phyloP scores from a whole-genome alignment of 2,113 vertebrate genomes.

The Sigmodon hispidus region DNA sequence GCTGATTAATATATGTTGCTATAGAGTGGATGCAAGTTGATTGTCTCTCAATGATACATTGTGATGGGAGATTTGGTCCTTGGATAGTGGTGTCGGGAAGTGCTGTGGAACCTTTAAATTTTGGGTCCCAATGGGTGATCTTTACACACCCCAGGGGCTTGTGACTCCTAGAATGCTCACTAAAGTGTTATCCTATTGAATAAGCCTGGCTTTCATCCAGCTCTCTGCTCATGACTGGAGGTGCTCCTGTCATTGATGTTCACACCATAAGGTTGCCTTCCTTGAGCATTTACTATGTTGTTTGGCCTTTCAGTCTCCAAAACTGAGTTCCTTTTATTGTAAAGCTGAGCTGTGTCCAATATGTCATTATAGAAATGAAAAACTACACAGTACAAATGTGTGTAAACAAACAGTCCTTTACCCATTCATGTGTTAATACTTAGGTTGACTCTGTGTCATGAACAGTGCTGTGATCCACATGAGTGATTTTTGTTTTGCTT shows the following conservation, averaged over 20 bases:
- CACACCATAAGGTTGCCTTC: background rate
- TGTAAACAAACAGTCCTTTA: background rate
- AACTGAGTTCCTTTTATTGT: background rate
- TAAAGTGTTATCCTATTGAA: background rate
- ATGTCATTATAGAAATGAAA: background rate
- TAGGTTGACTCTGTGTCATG: background rate
- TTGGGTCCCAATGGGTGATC: background rate
- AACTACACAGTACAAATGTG: background rate
- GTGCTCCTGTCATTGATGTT: background rate
- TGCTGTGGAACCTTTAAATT: background rate
- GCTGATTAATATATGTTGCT: background rate
- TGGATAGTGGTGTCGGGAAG: background rate
- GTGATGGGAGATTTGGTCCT: too few relatives aligned
- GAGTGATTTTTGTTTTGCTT: background rate
- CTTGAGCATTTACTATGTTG: background rate
- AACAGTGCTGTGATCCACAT: background rate
- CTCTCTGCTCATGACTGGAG: background rate
- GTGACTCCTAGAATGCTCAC: background rate
- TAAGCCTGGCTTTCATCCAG: background rate
- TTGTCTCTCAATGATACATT: background rate
- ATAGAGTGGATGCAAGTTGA: background rate
- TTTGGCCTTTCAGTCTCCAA: background rate
- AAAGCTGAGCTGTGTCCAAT: background rate
- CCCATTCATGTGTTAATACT: background rate
- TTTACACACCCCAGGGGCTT: background rate